phyloP scores from a whole-genome alignment of 2,888 invertebrate species.

The Scaptomyza caliginosa region DNA sequence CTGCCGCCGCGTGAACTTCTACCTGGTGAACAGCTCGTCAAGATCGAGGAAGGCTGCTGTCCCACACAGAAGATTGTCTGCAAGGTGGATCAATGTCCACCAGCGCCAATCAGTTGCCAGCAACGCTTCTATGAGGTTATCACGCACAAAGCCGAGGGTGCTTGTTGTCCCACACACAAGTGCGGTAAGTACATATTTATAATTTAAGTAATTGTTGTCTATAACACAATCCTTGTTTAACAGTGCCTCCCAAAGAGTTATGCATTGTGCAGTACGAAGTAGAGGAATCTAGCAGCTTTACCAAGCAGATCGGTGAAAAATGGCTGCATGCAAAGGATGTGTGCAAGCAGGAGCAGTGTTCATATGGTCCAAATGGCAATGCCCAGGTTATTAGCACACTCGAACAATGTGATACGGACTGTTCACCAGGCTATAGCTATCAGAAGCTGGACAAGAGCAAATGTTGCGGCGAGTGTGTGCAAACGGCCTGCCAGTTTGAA shows the following conservation, averaged over 20 bases:
- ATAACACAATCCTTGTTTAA: not conserved
- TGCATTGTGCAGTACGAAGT: slow-evolving; percentile 81
- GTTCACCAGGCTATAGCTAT: slow-evolving; percentile 86
- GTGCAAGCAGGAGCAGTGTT: slow-evolving; percentile 82
- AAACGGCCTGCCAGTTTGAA: slow-evolving; percentile 86
- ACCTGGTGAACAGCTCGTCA: slow-evolving; percentile 87
- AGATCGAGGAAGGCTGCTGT: slow-evolving; percentile 90
- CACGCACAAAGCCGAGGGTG: slow-evolving; percentile 77
- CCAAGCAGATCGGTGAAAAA: slow-evolving; percentile 83
- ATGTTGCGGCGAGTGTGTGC: slow-evolving; percentile 89
- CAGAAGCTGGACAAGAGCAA: slow-evolving; percentile 67
- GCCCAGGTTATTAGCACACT: slow-evolving; percentile 68
- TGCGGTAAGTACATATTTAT: slow-evolving; percentile 86
- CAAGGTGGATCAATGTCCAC: slow-evolving; percentile 87
- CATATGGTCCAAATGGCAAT: slow-evolving; percentile 79
- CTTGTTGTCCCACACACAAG: slow-evolving; percentile 88
- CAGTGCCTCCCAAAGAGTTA: slow-evolving; percentile 80
- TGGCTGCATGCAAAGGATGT: slow-evolving; percentile 85
- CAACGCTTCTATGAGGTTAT: slow-evolving; percentile 86
- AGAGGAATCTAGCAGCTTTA: slow-evolving; percentile 75
- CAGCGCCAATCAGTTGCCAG: slow-evolving; percentile 83
- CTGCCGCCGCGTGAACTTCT: slow-evolving; percentile 85
- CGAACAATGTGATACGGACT: slow-evolving; percentile 75
- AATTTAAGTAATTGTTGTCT: not conserved
- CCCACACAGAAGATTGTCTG: slow-evolving; percentile 87